Evolutionary conservation across 2,797 vertebrate genomes (phyloP).

Genomic region (Sebastes jordani): DNA sequence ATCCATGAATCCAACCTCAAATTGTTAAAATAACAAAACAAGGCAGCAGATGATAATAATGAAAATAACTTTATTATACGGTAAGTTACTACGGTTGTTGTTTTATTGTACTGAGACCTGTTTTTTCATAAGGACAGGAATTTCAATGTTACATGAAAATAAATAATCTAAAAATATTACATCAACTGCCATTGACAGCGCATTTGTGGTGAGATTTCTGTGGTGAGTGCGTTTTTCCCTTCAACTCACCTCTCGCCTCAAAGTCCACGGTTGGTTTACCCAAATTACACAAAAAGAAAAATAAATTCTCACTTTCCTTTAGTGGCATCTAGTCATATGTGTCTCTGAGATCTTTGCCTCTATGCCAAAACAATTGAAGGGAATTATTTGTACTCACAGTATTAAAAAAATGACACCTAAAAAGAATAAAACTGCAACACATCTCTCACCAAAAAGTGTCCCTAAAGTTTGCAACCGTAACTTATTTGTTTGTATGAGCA

Average conservation of each 20-base stretch:
- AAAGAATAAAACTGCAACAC: too few relatives aligned
- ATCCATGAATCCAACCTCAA: neutral
- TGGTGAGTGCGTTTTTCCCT: neutral
- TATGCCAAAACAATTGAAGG: neutral
- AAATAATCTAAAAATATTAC: neutral
- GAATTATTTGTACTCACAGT: too few relatives aligned
- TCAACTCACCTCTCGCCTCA: neutral
- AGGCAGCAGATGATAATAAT: neutral
- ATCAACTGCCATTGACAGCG: neutral
- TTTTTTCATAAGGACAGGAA: neutral
- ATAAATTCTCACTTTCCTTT: neutral
- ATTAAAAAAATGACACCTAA: too few relatives aligned
- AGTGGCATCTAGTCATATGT: neutral
- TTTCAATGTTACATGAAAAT: neutral
- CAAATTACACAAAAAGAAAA: neutral
- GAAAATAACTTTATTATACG: neutral
- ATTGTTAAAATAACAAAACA: neutral
- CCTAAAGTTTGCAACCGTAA: rapidly evolving
- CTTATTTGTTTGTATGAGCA: rapidly evolving
- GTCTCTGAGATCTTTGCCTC: neutral
- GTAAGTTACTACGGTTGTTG: neutral
- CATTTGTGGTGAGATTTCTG: neutral
- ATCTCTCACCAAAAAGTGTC: too few relatives aligned
- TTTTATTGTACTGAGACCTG: neutral
- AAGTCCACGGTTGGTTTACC: neutral